phyloP scores from a whole-genome alignment of 2,113 vertebrate species.

The Anguilla japonica region DNA sequence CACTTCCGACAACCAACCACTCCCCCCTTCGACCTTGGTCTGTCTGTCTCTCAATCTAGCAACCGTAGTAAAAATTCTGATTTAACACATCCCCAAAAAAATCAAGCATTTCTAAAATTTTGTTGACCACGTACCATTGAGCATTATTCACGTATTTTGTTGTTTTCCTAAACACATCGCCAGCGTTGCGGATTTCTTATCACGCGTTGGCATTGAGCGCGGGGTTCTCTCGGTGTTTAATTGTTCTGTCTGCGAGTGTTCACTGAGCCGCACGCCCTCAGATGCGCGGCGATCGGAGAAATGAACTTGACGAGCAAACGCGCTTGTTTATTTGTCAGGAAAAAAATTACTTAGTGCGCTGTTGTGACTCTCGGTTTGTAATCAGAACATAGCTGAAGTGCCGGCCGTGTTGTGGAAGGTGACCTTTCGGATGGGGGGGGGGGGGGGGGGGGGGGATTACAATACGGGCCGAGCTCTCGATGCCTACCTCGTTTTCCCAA shows the following conservation, averaged over 20 bases:
- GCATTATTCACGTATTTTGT: neutral
- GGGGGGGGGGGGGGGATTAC: neutral
- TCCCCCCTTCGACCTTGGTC: too few species aligned
- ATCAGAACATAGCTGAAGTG: neutral
- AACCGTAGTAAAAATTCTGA: neutral
- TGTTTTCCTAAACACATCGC: neutral
- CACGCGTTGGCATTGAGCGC: neutral
- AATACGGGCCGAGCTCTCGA: neutral
- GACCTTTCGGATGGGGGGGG: neutral
- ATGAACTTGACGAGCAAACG: neutral
- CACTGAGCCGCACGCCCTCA: neutral
- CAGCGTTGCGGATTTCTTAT: neutral
- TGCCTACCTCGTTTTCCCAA: conserved; percentile 4
- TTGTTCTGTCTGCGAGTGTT: neutral
- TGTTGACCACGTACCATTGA: neutral
- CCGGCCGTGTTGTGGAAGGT: neutral
- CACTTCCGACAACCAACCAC: too few species aligned
- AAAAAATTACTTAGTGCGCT: neutral
- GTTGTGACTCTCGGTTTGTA: neutral
- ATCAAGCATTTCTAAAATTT: neutral
- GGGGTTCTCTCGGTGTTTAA: neutral
- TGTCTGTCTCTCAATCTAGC: too few species aligned
- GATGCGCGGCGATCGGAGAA: neutral
- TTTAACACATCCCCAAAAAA: neutral
- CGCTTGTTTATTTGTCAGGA: neutral